phyloP scores from a whole-genome alignment of 1,140 invertebrate species.

The Drosophila varians region DNA sequence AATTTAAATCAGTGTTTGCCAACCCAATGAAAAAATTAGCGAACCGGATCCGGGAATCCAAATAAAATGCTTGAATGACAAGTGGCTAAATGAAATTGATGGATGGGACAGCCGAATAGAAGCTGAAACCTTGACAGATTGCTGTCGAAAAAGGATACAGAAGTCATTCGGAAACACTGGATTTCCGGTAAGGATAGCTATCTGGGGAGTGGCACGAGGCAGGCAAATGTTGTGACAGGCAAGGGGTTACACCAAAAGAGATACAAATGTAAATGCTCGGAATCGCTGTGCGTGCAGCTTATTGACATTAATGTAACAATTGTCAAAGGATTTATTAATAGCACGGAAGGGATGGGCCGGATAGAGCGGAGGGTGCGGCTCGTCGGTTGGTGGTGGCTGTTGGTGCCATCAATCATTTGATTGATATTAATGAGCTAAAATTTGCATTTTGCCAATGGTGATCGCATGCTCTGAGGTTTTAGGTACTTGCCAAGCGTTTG shows the following conservation, averaged over 20 bases:
- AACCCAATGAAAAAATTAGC: conserved; percentile 6
- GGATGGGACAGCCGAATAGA: conserved; percentile 59
- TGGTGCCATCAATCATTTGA: conserved; percentile 78
- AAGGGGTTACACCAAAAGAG: conserved; percentile 41
- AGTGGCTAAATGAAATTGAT: conserved; percentile 69
- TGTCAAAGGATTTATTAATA: conserved; percentile 83
- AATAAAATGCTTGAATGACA: conserved; percentile 60
- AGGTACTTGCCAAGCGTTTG: conserved; percentile 58
- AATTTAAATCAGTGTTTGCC: conserved; percentile 10
- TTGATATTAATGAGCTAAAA: conserved; percentile 82
- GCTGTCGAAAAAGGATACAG: conserved; percentile 23
- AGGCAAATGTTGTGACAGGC: conserved; percentile 56
- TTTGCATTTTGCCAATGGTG: conserved; percentile 75
- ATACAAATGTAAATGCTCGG: conserved; percentile 65
- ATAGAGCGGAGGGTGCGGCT: conserved; percentile 1
- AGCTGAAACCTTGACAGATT: conserved; percentile 79
- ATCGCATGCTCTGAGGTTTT: conserved; percentile 38
- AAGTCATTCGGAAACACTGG: conserved; percentile 24
- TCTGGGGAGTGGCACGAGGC: conserved; percentile 52
- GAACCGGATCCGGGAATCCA: conserved; percentile 5
- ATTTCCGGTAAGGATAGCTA: conserved; percentile 40
- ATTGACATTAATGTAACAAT: conserved; percentile 83
- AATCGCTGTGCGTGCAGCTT: conserved; percentile 64
- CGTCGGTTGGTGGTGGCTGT: conserved; percentile 22
- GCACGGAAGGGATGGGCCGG: conserved; percentile 23